Evolutionary conservation across 2,888 invertebrate genomes (phyloP).

Genomic region (Ormyrus nitidulus): DNA sequence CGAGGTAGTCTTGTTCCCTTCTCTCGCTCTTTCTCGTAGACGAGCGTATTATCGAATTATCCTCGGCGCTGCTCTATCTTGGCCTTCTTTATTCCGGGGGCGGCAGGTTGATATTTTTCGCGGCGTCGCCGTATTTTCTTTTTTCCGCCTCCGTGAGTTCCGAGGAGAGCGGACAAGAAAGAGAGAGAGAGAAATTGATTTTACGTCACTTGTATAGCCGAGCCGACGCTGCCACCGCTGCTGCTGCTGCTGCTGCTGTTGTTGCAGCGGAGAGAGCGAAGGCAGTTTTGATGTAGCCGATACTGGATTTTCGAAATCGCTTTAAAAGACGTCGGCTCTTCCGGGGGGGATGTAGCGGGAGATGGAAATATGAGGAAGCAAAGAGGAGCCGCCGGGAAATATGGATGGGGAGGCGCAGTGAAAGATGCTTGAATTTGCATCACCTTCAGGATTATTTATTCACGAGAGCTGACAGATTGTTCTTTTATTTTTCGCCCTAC

Average conservation of each 20-base stretch:
- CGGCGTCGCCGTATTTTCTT: neutral
- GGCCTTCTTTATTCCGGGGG: neutral
- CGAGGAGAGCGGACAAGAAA: neutral
- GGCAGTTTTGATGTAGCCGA: conserved; percentile 18
- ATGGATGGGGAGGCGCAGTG: neutral
- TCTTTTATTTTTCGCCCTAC: neutral
- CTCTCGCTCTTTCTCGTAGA: neutral
- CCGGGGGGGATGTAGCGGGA: too few relatives aligned
- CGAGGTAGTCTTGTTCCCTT: neutral
- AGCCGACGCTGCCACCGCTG: neutral
- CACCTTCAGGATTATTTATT: conserved; percentile 19
- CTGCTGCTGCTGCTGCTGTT: too few relatives aligned
- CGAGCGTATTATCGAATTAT: conserved; percentile 36
- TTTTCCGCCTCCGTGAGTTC: neutral
- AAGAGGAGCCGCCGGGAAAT: neutral
- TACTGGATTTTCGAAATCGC: conserved; percentile 36
- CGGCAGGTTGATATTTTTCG: neutral
- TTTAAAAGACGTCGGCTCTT: conserved; percentile 24
- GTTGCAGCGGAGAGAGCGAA: neutral
- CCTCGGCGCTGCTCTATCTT: neutral
- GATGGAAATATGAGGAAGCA: neutral
- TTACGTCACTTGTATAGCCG: conserved; percentile 11
- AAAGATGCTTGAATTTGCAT: conserved; percentile 27
- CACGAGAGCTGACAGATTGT: conserved; percentile 17
- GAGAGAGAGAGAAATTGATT: conserved; percentile 34